Conservation (phyloP, 1,140 invertebrate species). For the Orchestia grillus region DNA sequence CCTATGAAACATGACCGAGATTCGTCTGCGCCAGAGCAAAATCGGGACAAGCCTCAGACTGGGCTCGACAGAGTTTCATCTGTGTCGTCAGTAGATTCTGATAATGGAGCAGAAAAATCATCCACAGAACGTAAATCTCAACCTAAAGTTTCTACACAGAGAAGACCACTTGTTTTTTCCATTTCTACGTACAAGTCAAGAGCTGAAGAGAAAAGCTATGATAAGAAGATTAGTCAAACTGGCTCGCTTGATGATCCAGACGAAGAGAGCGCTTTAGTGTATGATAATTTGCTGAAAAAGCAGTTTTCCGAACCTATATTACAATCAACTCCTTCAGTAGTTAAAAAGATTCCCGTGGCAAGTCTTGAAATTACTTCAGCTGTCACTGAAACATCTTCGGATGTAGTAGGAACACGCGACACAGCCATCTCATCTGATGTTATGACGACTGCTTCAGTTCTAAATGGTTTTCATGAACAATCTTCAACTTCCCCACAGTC, state of each 20-base stretch:
- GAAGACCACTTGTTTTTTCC: constrained; percentile 60
- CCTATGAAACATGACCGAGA: not conserved
- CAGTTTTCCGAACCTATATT: not conserved
- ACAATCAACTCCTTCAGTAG: not conserved
- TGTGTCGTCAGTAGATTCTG: constrained; percentile 29
- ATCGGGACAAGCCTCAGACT: constrained; percentile 51
- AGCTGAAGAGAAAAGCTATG: constrained; percentile 64
- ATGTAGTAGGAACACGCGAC: not conserved
- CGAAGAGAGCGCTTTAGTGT: not conserved
- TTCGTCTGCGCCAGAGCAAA: not conserved
- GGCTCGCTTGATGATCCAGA: constrained; percentile 59
- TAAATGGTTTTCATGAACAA: not conserved
- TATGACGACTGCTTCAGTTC: not conserved
- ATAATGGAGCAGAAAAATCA: not conserved
- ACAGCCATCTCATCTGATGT: not conserved
- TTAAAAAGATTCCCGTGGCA: not conserved
- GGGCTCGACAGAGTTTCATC: constrained; percentile 16
- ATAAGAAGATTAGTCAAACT: constrained; percentile 61
- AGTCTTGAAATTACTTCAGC: not conserved
- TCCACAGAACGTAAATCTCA: not conserved
- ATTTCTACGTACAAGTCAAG: constrained; percentile 67
- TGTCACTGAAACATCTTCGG: not conserved
- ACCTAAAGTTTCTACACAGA: not conserved
- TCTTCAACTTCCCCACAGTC: not conserved
- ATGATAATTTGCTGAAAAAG: not conserved